These are phyloP conservation scores for Phymastichus coffea DNA, from an alignment of 1,140 invertebrate species.

Conservation along the genomic window DNA sequence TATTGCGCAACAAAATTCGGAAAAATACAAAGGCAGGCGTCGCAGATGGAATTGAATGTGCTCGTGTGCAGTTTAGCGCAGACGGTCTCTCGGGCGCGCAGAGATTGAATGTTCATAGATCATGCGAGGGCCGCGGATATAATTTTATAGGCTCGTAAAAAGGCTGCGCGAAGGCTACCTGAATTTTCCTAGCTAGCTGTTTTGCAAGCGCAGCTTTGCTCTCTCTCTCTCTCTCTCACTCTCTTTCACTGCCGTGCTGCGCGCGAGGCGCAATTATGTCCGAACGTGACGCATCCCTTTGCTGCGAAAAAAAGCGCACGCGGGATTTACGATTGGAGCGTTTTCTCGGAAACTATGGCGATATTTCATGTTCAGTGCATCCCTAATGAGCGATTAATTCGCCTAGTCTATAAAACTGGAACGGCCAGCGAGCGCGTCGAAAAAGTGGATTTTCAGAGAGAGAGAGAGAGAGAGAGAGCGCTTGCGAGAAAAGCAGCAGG, in stretches of 20 bases:
- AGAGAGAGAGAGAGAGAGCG: no score
- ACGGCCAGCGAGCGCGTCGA: no score
- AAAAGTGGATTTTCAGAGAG: no score
- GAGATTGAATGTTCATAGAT: slow-evolving; percentile 27
- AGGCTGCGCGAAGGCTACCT: slow-evolving; percentile 14
- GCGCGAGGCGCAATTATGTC: background rate
- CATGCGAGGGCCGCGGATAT: slow-evolving; percentile 17
- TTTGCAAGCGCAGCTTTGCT: background rate
- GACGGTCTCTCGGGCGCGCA: background rate
- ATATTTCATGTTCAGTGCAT: no score
- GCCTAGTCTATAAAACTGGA: no score
- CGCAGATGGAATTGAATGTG: no score
- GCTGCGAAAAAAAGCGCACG: background rate
- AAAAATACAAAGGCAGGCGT: no score
- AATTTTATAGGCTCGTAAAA: slow-evolving; percentile 29
- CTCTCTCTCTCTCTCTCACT: background rate
- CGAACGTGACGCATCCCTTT: slow-evolving; percentile 3
- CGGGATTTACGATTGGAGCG: slow-evolving; percentile 9
- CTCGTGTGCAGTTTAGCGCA: no score
- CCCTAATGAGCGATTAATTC: no score
- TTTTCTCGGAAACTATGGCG: background rate
- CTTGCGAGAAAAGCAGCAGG: no score
- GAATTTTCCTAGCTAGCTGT: slow-evolving; percentile 19
- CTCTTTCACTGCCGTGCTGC: no score
- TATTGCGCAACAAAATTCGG: no score